Percentiles rank a stretch among this genome's conserved stretches.
phyloP scores from a whole-genome alignment of 1,140 invertebrate genomes.

The Octopus sinensis region DNA sequence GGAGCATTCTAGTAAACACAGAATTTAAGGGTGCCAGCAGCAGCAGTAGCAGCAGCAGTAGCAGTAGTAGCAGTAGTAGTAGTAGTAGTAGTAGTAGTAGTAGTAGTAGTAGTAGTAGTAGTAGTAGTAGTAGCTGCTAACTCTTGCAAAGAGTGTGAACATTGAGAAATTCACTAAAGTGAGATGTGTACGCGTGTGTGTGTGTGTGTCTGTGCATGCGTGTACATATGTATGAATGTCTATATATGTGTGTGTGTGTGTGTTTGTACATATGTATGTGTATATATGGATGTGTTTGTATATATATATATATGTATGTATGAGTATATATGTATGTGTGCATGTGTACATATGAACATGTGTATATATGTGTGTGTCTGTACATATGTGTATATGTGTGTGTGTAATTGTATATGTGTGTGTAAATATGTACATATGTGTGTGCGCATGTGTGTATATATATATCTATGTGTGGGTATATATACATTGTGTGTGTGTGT shows the following conservation, averaged over 20 bases:
- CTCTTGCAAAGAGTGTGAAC: too few species aligned
- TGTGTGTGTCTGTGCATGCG: not conserved
- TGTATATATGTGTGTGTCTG: constrained; percentile 2
- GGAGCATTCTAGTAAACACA: too few species aligned
- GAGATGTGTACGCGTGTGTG: not conserved
- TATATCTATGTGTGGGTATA: too few species aligned
- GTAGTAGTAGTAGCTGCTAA: too few species aligned
- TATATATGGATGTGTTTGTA: not conserved
- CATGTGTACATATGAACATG: constrained; percentile 18
- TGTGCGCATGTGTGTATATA: too few species aligned
- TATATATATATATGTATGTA: not conserved
- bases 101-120: too few species aligned
- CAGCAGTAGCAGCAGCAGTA: too few species aligned
- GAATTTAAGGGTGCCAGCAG: too few species aligned
- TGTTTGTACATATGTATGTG: not conserved
- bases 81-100: too few species aligned
- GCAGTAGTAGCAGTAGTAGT: too few species aligned
- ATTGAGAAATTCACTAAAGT: too few species aligned
- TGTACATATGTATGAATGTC: not conserved
- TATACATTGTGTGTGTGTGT: too few species aligned
- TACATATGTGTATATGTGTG: not conserved
- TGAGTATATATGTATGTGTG: not conserved
- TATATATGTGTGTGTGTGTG: not conserved
- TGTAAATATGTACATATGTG: not conserved
- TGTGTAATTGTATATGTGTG: not conserved